Evolutionary conservation across 2,797 vertebrate species (phyloP).

Genomic region (Lepidocolaptes lacrymiger): DNA sequence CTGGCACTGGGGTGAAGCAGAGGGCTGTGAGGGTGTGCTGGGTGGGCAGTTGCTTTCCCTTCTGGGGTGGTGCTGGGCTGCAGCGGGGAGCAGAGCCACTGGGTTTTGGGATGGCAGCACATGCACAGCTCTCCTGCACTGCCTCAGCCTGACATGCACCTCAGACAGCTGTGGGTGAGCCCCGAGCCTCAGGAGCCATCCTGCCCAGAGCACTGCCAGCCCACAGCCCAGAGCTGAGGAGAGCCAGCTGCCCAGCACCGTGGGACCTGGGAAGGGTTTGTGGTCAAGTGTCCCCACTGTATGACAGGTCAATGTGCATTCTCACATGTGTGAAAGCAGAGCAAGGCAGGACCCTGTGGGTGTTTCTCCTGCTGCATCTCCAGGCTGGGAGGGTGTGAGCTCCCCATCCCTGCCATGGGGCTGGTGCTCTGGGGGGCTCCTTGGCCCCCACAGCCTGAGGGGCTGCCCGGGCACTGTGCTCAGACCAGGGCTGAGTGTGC

Average conservation of each 20-base stretch:
- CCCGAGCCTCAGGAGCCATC: background rate
- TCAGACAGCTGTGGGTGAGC: background rate
- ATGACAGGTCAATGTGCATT: background rate
- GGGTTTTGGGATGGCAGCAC: accelerated
- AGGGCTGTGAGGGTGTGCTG: background rate
- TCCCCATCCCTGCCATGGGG: accelerated
- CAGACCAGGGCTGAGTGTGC: background rate
- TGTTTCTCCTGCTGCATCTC: background rate
- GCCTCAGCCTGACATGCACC: background rate
- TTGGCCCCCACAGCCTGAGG: background rate
- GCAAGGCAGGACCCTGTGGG: background rate
- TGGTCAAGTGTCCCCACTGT: background rate
- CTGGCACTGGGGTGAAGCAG: accelerated
- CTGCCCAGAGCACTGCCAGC: accelerated
- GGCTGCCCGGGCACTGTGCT: accelerated
- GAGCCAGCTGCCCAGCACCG: background rate
- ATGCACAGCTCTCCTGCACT: background rate
- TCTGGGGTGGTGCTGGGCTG: background rate
- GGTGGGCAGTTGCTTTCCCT: background rate
- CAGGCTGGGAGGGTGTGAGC: background rate
- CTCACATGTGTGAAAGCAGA: background rate
- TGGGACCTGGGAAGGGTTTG: background rate
- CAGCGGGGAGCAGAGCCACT: background rate
- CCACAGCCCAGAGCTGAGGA: background rate
- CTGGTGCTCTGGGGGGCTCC: background rate